phyloP scores from a whole-genome alignment of 2,888 invertebrate species.

The Mimas tiliae region DNA sequence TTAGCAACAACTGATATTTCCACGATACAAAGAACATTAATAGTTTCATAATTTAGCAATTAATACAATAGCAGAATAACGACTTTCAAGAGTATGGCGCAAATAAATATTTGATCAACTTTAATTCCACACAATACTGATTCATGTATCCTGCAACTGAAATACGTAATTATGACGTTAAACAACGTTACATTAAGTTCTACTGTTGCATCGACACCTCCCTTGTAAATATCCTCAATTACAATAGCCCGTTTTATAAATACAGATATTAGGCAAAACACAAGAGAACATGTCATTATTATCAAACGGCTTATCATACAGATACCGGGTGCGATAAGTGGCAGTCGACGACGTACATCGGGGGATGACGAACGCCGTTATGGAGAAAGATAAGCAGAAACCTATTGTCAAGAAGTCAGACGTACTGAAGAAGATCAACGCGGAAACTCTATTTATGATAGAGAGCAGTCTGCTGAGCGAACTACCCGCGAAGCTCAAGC shows the following conservation, averaged over 20 bases:
- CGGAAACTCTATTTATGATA: conserved; percentile 69
- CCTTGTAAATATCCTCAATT: conserved; percentile 15
- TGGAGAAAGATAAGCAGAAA: conserved; percentile 69
- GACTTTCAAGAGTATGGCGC: neutral
- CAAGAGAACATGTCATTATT: conserved; percentile 57
- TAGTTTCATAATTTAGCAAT: neutral
- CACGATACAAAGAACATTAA: neutral
- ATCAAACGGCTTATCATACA: conserved; percentile 59
- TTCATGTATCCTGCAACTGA: neutral
- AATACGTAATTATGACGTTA: conserved; percentile 2
- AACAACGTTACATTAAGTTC: conserved; percentile 2
- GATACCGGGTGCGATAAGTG: conserved; percentile 61
- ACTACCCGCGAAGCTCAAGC: conserved; percentile 70
- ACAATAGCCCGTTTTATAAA: conserved; percentile 27
- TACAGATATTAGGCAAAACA: conserved; percentile 37
- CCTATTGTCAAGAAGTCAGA: conserved; percentile 61
- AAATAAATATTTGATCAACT: conserved; percentile 1
- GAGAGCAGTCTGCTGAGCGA: conserved; percentile 76
- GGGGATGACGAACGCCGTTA: conserved; percentile 68
- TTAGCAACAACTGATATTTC: neutral
- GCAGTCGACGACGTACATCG: conserved; percentile 66
- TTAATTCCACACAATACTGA: neutral
- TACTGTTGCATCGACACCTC: conserved; percentile 11
- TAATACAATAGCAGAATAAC: neutral
- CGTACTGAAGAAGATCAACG: conserved; percentile 71